A percentile compares a stretch with the other conserved stretches of the same genome.
Conservation (phyloP, 2,797 vertebrate species). For the Melanotaenia parkinsoni region DNA sequence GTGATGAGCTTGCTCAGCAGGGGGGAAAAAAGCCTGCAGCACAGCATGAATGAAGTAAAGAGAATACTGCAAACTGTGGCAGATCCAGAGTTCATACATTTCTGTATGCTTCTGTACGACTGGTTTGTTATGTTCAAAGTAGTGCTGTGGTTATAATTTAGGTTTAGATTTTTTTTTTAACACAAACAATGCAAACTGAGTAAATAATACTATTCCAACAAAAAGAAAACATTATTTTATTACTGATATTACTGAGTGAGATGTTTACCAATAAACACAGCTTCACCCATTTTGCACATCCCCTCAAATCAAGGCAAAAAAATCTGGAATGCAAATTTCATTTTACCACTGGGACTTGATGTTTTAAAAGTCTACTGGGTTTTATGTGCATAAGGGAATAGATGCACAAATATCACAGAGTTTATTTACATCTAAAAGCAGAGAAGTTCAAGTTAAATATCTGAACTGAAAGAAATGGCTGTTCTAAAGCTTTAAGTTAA, state of each 20-base stretch:
- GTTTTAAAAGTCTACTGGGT: background rate
- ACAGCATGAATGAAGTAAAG: conserved; percentile 15
- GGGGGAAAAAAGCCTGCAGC: conserved; percentile 15
- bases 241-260: conserved; percentile 28
- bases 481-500: background rate
- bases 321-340: conserved; percentile 10
- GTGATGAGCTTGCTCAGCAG: conserved; percentile 45
- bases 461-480: background rate
- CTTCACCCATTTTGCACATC: conserved; percentile 14
- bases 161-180: background rate
- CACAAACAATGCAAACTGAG: background rate
- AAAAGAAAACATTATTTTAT: conserved; percentile 15
- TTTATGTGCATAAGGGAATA: background rate
- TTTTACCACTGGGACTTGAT: conserved; percentile 3
- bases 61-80: conserved; percentile 10
- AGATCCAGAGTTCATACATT: conserved; percentile 8
- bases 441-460: background rate
- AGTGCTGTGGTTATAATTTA: too few relatives aligned
- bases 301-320: conserved; percentile 9
- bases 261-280: conserved; percentile 15
- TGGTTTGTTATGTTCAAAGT: conserved; percentile 12
- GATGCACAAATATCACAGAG: background rate
- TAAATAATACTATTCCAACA: conserved; percentile 9
- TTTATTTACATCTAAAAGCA: too few relatives aligned
- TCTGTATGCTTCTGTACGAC: background rate